phyloP scores from a whole-genome alignment of 2,888 invertebrate species.

The Zygothrica quintamaculata region DNA sequence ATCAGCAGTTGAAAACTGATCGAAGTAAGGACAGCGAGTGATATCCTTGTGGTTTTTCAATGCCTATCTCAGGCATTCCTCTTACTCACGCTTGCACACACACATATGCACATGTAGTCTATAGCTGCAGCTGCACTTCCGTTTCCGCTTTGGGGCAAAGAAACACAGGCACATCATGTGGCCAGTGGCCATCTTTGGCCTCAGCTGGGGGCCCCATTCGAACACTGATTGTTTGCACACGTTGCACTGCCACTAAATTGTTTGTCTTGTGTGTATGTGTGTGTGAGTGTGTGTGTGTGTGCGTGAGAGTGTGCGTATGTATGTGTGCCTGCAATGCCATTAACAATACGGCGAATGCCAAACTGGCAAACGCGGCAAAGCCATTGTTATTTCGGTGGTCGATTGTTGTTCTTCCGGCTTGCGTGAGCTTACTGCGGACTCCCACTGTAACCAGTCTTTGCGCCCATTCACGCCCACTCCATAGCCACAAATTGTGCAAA shows the following conservation, averaged over 20 bases:
- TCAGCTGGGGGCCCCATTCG: conserved; percentile 22
- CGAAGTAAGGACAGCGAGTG: conserved; percentile 50
- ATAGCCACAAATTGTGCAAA: conserved; percentile 73
- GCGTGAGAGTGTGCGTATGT: conserved; percentile 12
- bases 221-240: conserved; percentile 73
- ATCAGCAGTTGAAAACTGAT: conserved; percentile 70
- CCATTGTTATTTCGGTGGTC: conserved; percentile 79
- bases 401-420: conserved; percentile 79
- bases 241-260: conserved; percentile 77
- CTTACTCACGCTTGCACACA: conserved; percentile 27
- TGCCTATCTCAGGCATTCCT: conserved; percentile 47
- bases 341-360: conserved; percentile 81
- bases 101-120: conserved; percentile 34
- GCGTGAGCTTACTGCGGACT: conserved; percentile 73
- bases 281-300: conserved; percentile 10
- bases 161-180: conserved; percentile 6
- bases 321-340: conserved; percentile 67
- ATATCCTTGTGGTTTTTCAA: conserved; percentile 42
- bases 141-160: conserved; percentile 48
- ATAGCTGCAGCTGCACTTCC: conserved; percentile 58
- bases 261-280: conserved; percentile 54
- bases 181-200: conserved; percentile 36
- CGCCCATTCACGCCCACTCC: conserved; percentile 22
- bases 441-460: conserved; percentile 3
- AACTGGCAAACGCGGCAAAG: conserved; percentile 79